Conservation (phyloP, 2,888 invertebrate genomes). For the Amiota mariae region DNA sequence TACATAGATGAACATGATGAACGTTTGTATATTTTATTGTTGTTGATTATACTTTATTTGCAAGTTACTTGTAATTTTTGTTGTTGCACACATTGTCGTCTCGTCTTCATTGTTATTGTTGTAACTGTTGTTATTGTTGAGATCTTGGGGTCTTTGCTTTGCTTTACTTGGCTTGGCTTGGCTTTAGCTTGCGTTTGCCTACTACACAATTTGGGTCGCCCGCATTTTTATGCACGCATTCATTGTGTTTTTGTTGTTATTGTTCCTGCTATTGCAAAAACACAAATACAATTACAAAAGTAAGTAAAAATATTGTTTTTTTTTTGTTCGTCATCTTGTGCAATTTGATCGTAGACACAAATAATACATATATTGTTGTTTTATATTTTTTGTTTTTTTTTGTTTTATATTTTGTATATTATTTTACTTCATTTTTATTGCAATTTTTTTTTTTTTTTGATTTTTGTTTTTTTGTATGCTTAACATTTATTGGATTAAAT, state of each 20-base stretch:
- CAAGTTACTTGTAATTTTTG: slow-evolving; percentile 48
- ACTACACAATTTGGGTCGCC: slow-evolving; percentile 44
- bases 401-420: slow-evolving; percentile 8
- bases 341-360: neutral
- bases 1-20: slow-evolving; percentile 21
- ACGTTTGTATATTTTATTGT: slow-evolving; percentile 44
- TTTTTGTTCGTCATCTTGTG: neutral
- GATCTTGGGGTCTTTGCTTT: too few species aligned
- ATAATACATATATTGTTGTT: neutral
- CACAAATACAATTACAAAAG: too few species aligned
- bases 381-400: neutral
- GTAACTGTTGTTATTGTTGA: too few species aligned
- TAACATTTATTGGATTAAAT: slow-evolving; percentile 8
- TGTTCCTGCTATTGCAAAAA: neutral
- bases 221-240: slow-evolving; percentile 30
- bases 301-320: neutral
- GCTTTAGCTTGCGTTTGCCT: neutral
- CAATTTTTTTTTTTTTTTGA: neutral
- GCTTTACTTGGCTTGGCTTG: neutral
- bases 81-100: slow-evolving; percentile 29
- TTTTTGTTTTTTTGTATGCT: too few species aligned
- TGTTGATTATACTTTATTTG: slow-evolving; percentile 53
- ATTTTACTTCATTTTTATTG: neutral
- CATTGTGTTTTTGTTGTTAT: neutral
- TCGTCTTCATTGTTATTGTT: too few species aligned